phyloP scores from a whole-genome alignment of 2,888 invertebrate species.

The Amphipyra tragopoginis region DNA sequence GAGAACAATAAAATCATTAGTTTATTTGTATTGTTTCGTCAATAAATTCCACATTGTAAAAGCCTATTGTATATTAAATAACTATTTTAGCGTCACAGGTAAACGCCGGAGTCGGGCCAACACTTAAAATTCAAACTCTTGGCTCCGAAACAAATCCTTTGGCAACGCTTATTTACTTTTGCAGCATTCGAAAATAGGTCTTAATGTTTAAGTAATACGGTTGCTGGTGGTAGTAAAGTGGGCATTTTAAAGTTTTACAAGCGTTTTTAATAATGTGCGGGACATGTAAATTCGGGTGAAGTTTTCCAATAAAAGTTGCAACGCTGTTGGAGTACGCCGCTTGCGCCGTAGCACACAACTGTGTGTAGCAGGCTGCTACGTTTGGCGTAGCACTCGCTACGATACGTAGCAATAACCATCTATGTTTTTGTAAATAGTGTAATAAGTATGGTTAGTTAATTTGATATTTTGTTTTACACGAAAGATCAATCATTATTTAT shows the following conservation, averaged over 20 bases:
- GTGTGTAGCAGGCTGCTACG: slow-evolving; percentile 43
- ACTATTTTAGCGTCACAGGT: slow-evolving; percentile 60
- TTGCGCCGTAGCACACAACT: slow-evolving; percentile 55
- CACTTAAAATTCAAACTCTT: slow-evolving; percentile 71
- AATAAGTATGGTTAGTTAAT: too few species aligned
- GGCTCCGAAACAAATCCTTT: slow-evolving; percentile 59
- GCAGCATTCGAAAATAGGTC: slow-evolving; percentile 49
- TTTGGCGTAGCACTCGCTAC: slow-evolving; percentile 33
- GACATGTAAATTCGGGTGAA: slow-evolving; percentile 85
- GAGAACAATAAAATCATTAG: slow-evolving; percentile 35
- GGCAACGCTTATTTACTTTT: slow-evolving; percentile 37
- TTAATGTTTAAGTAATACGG: slow-evolving; percentile 53
- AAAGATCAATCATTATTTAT: too few species aligned
- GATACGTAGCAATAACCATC: slow-evolving; percentile 10
- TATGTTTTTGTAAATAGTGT: too few species aligned
- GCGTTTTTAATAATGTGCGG: slow-evolving; percentile 85
- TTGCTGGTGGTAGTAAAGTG: slow-evolving; percentile 30
- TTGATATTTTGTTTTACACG: too few species aligned
- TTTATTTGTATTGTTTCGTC: slow-evolving; percentile 51
- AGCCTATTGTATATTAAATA: slow-evolving; percentile 64
- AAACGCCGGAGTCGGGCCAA: slow-evolving; percentile 56
- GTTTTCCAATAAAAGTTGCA: slow-evolving; percentile 88
- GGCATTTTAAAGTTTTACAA: slow-evolving; percentile 68
- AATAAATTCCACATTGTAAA: slow-evolving; percentile 58
- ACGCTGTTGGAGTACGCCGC: slow-evolving; percentile 69